These are phyloP conservation scores for Pseudopipra pipra DNA, from an alignment of 2,113 vertebrate species.

Conservation along the genomic window DNA sequence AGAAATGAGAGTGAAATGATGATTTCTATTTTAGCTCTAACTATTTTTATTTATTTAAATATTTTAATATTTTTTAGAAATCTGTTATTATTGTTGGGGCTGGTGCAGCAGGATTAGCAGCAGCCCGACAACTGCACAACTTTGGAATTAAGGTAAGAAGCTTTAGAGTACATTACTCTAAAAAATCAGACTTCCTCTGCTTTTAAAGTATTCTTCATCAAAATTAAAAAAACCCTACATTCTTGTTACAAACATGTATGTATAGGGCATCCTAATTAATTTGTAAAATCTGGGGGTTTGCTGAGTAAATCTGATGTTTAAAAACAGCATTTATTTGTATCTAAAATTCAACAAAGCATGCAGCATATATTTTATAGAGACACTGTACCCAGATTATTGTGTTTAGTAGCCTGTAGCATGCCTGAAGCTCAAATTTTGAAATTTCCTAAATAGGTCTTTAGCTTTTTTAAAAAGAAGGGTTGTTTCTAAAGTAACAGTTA, in stretches of 20 bases:
- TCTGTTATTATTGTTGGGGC: conserved; percentile 91
- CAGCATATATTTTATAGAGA: not conserved
- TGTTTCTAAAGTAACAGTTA: not conserved
- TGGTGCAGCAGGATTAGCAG: conserved; percentile 91
- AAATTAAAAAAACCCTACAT: not conserved
- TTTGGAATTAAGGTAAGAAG: conserved; percentile 91
- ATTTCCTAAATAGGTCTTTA: not conserved
- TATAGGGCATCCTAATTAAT: not conserved
- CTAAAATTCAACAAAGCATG: not conserved
- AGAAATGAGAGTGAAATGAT: not conserved
- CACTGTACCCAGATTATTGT: not conserved
- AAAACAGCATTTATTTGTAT: not conserved
- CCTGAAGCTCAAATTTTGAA: not conserved
- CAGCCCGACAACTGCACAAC: conserved; percentile 91
- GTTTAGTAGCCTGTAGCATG: not conserved
- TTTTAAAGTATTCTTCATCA: not conserved
- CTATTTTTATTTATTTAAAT: not conserved
- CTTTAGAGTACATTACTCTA: not conserved
- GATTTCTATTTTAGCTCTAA: not conserved
- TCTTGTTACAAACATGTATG: not conserved
- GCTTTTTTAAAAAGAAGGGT: not conserved
- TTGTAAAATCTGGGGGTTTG: not conserved
- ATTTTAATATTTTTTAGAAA: conserved; percentile 68
- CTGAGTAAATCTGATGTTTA: not conserved
- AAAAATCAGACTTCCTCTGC: not conserved